Conservation (phyloP, 2,888 invertebrate genomes). For the Crocallis elinguaria region DNA sequence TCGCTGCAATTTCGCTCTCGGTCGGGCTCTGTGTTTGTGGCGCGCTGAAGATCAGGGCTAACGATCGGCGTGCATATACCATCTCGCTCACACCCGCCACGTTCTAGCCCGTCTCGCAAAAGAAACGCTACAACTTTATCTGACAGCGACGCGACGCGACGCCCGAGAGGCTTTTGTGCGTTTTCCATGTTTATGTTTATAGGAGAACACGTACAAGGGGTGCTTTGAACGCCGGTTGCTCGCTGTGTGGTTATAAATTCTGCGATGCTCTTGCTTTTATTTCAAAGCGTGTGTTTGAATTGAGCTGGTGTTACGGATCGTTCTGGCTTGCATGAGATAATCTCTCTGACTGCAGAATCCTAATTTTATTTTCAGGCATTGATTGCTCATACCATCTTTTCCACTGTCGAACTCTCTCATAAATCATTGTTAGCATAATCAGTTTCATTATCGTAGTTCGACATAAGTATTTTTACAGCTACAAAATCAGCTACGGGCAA, state of each 20-base stretch:
- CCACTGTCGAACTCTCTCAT: neutral
- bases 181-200: slow-evolving; percentile 84
- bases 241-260: slow-evolving; percentile 67
- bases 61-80: slow-evolving; percentile 75
- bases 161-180: slow-evolving; percentile 83
- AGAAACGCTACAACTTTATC: slow-evolving; percentile 83
- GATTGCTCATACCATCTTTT: neutral
- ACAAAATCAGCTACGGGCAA: slow-evolving; percentile 16
- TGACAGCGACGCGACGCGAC: slow-evolving; percentile 79
- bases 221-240: slow-evolving; percentile 77
- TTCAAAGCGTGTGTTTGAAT: slow-evolving; percentile 61
- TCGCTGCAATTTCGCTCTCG: slow-evolving; percentile 85
- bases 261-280: slow-evolving; percentile 71
- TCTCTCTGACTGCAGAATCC: neutral
- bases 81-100: slow-evolving; percentile 64
- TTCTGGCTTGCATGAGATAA: slow-evolving; percentile 22
- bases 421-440: neutral
- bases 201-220: slow-evolving; percentile 81
- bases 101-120: slow-evolving; percentile 68
- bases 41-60: slow-evolving; percentile 85
- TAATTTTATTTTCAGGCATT: neutral
- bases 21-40: slow-evolving; percentile 85
- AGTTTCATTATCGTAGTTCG: neutral
- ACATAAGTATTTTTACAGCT: neutral
- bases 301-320: slow-evolving; percentile 37